Evolutionary conservation across 2,113 vertebrate species (phyloP).

Genomic region (Orcinus orca): DNA sequence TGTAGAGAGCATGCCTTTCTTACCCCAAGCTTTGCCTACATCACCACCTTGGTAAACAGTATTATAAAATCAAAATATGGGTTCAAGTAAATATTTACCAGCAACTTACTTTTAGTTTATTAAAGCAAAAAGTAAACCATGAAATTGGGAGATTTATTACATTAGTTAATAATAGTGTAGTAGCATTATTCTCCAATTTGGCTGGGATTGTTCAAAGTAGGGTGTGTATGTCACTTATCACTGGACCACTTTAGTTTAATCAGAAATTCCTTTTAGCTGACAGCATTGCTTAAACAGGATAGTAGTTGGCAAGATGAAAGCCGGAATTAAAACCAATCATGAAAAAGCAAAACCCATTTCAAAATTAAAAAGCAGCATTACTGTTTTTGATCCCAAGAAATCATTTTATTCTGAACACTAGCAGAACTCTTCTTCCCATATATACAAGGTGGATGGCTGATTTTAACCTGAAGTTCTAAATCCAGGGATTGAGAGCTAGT

Average conservation of each 20-base stretch:
- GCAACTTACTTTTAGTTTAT: slow-evolving; percentile 82
- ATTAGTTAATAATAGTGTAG: slow-evolving; percentile 79
- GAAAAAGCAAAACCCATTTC: slow-evolving; percentile 64
- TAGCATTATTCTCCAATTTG: slow-evolving; percentile 84
- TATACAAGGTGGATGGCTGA: slow-evolving; percentile 75
- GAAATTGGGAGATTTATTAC: slow-evolving; percentile 78
- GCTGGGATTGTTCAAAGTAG: slow-evolving; percentile 82
- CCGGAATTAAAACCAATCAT: slow-evolving; percentile 76
- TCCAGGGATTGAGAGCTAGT: slow-evolving; percentile 82
- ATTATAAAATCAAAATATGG: slow-evolving; percentile 84
- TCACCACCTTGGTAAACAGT: slow-evolving; percentile 95
- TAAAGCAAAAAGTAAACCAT: slow-evolving; percentile 79
- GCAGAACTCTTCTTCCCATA: slow-evolving; percentile 72
- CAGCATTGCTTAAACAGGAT: slow-evolving; percentile 80
- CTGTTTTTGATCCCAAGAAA: slow-evolving; percentile 80
- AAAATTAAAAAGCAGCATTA: slow-evolving; percentile 72
- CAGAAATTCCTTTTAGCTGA: slow-evolving; percentile 82
- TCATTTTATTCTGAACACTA: slow-evolving; percentile 86
- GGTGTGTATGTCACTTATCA: slow-evolving; percentile 76
- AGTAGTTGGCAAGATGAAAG: slow-evolving; percentile 78
- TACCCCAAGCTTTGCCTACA: slow-evolving; percentile 97
- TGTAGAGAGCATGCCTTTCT: slow-evolving; percentile 98
- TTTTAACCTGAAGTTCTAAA: slow-evolving; percentile 76
- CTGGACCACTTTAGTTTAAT: slow-evolving; percentile 83
- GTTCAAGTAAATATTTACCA: slow-evolving; percentile 87